Evolutionary conservation across 2,797 vertebrate genomes (phyloP), one percentile per base, ranked within the genome.

Genomic region (Acanthurus leucopareius): DNA sequence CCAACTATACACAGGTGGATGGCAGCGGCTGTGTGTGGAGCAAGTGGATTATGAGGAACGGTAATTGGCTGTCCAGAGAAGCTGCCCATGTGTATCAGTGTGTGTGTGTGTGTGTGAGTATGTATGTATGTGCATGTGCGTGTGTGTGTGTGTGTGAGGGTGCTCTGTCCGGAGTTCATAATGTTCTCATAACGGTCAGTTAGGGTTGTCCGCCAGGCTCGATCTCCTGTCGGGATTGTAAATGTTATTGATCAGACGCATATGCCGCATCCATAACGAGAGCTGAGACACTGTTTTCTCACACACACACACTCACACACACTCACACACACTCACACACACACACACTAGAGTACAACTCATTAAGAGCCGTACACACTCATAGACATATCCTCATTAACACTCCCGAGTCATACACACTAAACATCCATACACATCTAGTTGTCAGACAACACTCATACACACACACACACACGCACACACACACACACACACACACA

Each of bases 151-250:
- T 40, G 51, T 51, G 62, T 19, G 65, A 5, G 57, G 5, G 19
- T 0, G 58, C 69, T 75, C 76, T 89, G 88, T 90, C 83, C 80
- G 76, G 86, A 93, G 90, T 94, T 92, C 91, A 92, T 94, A 89
- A 93, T 94, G 90, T 85, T 92, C 92, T 94, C 88, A 91, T 94
- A 93, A 94, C 93, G 89, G 92, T 91, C 91, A 90, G 93, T 93
- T 93, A 92, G 75, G 87, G 83, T 89, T 90, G 88, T 92, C 88
- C 64, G 75, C 88, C 80, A 89, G 86, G 83, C 89, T 88, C 83
- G 15, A 85, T 92, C 92, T 94, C 92, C 91, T 93, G 91, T 93
- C 48, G 88, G 92, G 91, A 89, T 94, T 94, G 91, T 94, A 93
- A 94, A 93, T 94, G 91, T 93, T 94, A 94, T 94, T 90, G 94